Conservation (phyloP, 2,113 vertebrate species). For the Tapirus terrestris region DNA sequence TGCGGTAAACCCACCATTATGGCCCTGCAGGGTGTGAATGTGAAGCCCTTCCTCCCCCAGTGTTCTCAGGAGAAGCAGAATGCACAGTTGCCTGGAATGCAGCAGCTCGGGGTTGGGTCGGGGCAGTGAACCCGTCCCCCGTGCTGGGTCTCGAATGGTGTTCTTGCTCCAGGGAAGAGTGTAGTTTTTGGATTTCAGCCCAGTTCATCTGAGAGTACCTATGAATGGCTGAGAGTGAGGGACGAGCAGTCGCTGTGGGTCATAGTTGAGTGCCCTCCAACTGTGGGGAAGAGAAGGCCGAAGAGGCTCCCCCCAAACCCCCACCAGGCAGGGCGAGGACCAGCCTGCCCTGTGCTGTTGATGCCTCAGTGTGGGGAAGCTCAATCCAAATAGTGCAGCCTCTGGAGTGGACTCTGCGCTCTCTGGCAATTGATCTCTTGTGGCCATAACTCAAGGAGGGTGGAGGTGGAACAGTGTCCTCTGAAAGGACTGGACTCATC, state of each 20-base stretch:
- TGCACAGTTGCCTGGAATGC: not conserved
- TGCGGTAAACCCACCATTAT: not conserved
- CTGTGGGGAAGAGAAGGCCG: not conserved
- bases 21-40: not conserved
- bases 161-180: not conserved
- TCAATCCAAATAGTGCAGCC: not conserved
- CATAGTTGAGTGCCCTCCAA: accelerated
- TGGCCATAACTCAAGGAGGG: not conserved
- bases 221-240: not conserved
- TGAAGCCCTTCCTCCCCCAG: not conserved
- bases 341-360: accelerated
- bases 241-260: not conserved
- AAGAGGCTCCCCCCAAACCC: not conserved
- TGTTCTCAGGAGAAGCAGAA: not conserved
- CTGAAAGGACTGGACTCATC: not conserved
- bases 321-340: too few relatives aligned
- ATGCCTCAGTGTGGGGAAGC: not conserved
- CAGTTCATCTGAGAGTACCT: too few relatives aligned
- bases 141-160: not conserved
- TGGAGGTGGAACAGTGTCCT: not conserved
- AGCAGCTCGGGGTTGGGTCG: not conserved
- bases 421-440: too few relatives aligned
- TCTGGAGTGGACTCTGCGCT: accelerated
- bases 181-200: not conserved
- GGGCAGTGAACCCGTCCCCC: not conserved